A percentile compares a stretch with the other conserved stretches of the same genome.
Evolutionary conservation across 2,888 invertebrate species (phyloP).

Genomic region (Eupithecia inturbata): DNA sequence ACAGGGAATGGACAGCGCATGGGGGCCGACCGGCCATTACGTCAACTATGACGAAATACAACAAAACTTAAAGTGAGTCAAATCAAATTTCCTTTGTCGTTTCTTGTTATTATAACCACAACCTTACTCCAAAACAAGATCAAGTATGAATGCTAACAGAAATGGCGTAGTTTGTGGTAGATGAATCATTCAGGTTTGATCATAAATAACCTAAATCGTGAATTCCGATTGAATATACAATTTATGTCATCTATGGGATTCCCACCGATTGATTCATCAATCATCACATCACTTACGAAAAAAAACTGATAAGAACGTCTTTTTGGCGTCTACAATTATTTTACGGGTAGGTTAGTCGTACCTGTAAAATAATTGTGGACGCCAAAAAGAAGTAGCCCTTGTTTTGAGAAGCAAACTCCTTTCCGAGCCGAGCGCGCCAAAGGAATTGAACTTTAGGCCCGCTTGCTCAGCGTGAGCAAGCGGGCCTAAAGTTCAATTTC

Average conservation of each 20-base stretch:
- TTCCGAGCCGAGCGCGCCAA: background rate
- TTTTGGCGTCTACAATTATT: no score
- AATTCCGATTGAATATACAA: background rate
- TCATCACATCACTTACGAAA: background rate
- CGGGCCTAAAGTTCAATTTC: no score
- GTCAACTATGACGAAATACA: conserved; percentile 94
- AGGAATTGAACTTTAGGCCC: background rate
- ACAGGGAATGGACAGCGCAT: conserved; percentile 78
- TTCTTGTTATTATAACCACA: conserved; percentile 3
- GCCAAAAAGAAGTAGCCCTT: background rate
- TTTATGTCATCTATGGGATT: conserved; percentile 1
- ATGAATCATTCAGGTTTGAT: background rate
- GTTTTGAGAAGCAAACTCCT: background rate
- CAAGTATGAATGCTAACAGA: background rate
- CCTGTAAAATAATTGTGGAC: background rate
- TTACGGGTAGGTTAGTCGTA: no score
- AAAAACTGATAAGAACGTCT: no score
- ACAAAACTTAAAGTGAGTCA: conserved; percentile 90
- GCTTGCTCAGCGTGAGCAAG: no score
- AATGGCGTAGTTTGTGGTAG: background rate
- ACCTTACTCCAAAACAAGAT: conserved; percentile 4
- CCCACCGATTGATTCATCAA: background rate
- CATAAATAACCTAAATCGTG: background rate
- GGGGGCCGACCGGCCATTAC: conserved; percentile 86
- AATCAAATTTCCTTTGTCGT: conserved; percentile 25